Conservation (phyloP, 2,113 vertebrate genomes). For the Laticauda colubrina region DNA sequence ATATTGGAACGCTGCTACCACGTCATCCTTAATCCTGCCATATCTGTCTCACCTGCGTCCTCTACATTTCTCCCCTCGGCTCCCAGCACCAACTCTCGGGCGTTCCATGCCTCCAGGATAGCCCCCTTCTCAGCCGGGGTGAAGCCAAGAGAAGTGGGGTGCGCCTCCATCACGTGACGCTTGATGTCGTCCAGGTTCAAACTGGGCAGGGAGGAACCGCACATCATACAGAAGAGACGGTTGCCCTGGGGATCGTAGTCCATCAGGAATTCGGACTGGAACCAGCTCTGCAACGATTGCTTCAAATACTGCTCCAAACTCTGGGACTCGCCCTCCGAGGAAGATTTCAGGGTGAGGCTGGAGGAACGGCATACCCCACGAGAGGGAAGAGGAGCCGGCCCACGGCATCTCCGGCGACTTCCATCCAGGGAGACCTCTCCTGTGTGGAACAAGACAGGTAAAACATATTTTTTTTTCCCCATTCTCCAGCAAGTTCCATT, state of each 20-base stretch:
- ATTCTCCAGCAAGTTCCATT: not conserved
- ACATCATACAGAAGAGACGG: slow-evolving; percentile 87
- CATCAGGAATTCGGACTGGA: slow-evolving; percentile 90
- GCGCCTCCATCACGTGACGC: slow-evolving; percentile 83
- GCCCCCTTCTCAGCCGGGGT: slow-evolving; percentile 82
- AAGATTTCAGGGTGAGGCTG: slow-evolving; percentile 45
- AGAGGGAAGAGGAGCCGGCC: slow-evolving; percentile 37
- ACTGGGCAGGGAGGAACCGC: slow-evolving; percentile 78
- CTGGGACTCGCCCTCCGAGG: slow-evolving; percentile 44
- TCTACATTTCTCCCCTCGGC: slow-evolving; percentile 7
- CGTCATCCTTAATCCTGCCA: not conserved
- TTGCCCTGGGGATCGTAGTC: slow-evolving; percentile 84
- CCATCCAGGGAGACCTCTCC: not conserved
- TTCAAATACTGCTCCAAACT: slow-evolving; percentile 83
- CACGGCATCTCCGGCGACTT: slow-evolving; percentile 46
- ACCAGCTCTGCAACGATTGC: slow-evolving; percentile 87
- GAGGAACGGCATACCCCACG: slow-evolving; percentile 25
- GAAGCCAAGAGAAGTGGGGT: slow-evolving; percentile 83
- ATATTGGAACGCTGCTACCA: no score
- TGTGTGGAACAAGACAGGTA: not conserved
- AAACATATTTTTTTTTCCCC: not conserved
- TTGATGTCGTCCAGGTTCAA: slow-evolving; percentile 89
- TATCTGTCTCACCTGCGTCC: slow-evolving; percentile 40
- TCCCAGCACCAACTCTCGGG: slow-evolving; percentile 24
- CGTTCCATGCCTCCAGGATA: slow-evolving; percentile 85